These are phyloP conservation scores for Heliconius congener DNA, from an alignment of 1,140 invertebrate species.

Conservation along the genomic window DNA sequence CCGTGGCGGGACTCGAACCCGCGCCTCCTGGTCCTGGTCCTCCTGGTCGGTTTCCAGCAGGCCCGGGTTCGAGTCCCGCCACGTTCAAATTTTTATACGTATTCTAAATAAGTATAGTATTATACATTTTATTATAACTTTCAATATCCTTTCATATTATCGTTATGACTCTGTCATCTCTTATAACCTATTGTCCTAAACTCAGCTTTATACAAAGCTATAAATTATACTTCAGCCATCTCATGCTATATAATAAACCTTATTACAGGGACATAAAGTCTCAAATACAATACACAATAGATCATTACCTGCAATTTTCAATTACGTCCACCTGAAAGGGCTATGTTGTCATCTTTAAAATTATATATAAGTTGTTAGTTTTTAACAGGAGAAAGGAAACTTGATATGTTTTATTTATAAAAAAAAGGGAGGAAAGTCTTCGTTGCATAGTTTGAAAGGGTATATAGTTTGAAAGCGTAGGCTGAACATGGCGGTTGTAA, in stretches of 20 bases:
- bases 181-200: constrained; percentile 46
- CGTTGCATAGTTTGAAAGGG: not conserved
- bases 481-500: not conserved
- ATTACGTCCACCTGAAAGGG: constrained; percentile 49
- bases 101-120: not conserved
- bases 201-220: constrained; percentile 33
- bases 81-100: no score
- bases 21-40: no score
- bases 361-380: constrained; percentile 44
- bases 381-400: not conserved
- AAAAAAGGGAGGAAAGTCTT: not conserved
- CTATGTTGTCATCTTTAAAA: constrained; percentile 60
- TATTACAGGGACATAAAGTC: constrained; percentile 27
- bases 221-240: constrained; percentile 15
- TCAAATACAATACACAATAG: constrained; percentile 29
- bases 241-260: constrained; percentile 27
- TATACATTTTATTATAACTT: constrained; percentile 7
- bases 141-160: not conserved
- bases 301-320: constrained; percentile 59
- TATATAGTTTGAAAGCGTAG: not conserved
- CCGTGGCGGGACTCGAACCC: no score
- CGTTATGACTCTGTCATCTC: constrained; percentile 29
- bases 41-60: no score
- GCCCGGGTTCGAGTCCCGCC: no score
- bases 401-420: not conserved